Evolutionary conservation across 2,113 vertebrate genomes (phyloP).

Genomic region (Piprites chloris): DNA sequence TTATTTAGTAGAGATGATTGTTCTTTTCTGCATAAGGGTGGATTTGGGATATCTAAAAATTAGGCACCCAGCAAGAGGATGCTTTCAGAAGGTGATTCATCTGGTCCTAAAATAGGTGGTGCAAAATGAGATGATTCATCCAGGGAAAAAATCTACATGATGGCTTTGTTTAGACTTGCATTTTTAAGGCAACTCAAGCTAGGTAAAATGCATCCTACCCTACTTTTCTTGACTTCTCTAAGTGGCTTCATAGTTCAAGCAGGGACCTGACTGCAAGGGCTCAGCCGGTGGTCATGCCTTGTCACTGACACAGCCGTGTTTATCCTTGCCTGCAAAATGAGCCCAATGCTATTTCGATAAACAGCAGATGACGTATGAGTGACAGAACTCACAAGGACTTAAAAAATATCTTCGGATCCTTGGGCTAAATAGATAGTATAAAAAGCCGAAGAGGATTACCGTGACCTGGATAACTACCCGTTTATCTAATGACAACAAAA

Average conservation of each 20-base stretch:
- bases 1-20: neutral
- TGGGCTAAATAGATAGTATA: neutral
- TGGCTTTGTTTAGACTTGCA: slow-evolving; percentile 2
- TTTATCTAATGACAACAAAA: slow-evolving; percentile 42
- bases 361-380: neutral
- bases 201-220: neutral
- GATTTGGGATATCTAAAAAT: neutral
- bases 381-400: slow-evolving; percentile 13
- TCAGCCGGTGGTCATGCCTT: neutral
- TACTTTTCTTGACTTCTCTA: neutral
- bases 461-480: neutral
- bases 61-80: neutral
- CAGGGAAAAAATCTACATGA: neutral
- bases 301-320: neutral
- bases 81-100: slow-evolving; percentile 41
- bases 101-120: slow-evolving; percentile 6
- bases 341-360: neutral
- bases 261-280: neutral
- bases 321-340: neutral
- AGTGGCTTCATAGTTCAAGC: neutral
- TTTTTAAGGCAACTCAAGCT: neutral
- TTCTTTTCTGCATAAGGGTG: neutral
- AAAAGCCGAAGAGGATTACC: slow-evolving; percentile 13
- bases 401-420: neutral
- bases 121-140: neutral